A percentile compares a stretch with the other conserved stretches of the same genome.
Evolutionary conservation across 2,888 invertebrate species (phyloP).

Genomic region (Pseudolycoriella hygida): DNA sequence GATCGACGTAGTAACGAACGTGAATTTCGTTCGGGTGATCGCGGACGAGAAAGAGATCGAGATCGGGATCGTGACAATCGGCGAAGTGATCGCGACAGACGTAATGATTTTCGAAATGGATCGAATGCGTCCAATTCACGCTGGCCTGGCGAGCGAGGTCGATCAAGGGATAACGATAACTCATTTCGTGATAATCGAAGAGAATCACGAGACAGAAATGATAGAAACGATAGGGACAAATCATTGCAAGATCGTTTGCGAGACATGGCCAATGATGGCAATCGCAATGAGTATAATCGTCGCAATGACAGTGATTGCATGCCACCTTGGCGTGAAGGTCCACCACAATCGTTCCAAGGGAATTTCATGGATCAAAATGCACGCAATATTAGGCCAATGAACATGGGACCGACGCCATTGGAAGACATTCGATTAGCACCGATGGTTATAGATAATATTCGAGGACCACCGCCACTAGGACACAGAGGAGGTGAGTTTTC

Average conservation of each 20-base stretch:
- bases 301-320: constrained; percentile 7
- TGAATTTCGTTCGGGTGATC: constrained; percentile 19
- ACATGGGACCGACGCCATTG: constrained; percentile 12
- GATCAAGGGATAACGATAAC: constrained; percentile 18
- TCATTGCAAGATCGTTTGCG: constrained; percentile 33
- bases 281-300: constrained; percentile 11
- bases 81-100: constrained; percentile 16
- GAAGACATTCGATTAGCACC: constrained; percentile 6
- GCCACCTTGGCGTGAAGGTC: constrained; percentile 16
- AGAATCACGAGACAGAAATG: constrained; percentile 16
- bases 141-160: constrained; percentile 16
- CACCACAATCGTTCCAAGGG: constrained; percentile 11
- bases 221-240: constrained; percentile 18
- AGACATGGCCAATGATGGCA: constrained; percentile 35
- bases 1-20: constrained; percentile 18
- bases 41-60: constrained; percentile 21
- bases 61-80: constrained; percentile 12
- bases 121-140: constrained; percentile 15
- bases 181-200: constrained; percentile 12
- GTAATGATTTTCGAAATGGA: constrained; percentile 17
- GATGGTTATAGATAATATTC: constrained; percentile 2
- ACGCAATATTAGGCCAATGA: constrained; percentile 16
- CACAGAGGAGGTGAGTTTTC: not conserved
- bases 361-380: constrained; percentile 19
- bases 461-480: not conserved